These are phyloP conservation scores for Phaedon cochleariae DNA, from an alignment of 2,888 invertebrate species.

Conservation along the genomic window DNA sequence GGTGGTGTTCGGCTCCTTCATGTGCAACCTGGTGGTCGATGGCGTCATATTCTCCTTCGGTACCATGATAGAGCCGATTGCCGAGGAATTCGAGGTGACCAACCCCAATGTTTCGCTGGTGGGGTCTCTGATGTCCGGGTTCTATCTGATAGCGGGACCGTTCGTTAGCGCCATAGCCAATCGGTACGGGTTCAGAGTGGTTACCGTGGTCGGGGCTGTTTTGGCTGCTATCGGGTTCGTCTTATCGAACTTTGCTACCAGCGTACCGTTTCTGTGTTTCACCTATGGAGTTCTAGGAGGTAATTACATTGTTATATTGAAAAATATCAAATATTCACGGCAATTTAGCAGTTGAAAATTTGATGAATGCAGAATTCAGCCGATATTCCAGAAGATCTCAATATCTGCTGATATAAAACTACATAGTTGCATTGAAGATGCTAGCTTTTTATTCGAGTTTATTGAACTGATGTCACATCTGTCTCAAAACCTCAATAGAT, in stretches of 20 bases:
- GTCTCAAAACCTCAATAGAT: too few species aligned
- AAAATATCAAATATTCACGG: too few species aligned
- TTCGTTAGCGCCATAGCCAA: conserved; percentile 94
- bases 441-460: too few species aligned
- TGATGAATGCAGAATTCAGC: too few species aligned
- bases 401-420: too few species aligned
- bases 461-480: too few species aligned
- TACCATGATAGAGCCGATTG: conserved; percentile 74
- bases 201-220: conserved; percentile 85
- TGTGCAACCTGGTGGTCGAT: conserved; percentile 93
- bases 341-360: too few species aligned
- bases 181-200: conserved; percentile 88
- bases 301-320: too few species aligned
- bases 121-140: conserved; percentile 89
- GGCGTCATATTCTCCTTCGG: conserved; percentile 94
- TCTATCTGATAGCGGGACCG: conserved; percentile 91
- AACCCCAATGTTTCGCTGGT: conserved; percentile 80
- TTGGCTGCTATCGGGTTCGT: conserved; percentile 64
- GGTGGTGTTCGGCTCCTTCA: conserved; percentile 88
- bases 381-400: too few species aligned
- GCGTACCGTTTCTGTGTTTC: conserved; percentile 81
- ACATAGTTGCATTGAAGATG: too few species aligned
- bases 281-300: conserved; percentile 87
- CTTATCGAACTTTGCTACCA: too few species aligned
- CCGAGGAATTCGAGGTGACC: conserved; percentile 71